Percentiles rank a stretch among this genome's conserved stretches.
phyloP scores from a whole-genome alignment of 2,113 vertebrate species.

The Brachyistius frenatus region DNA sequence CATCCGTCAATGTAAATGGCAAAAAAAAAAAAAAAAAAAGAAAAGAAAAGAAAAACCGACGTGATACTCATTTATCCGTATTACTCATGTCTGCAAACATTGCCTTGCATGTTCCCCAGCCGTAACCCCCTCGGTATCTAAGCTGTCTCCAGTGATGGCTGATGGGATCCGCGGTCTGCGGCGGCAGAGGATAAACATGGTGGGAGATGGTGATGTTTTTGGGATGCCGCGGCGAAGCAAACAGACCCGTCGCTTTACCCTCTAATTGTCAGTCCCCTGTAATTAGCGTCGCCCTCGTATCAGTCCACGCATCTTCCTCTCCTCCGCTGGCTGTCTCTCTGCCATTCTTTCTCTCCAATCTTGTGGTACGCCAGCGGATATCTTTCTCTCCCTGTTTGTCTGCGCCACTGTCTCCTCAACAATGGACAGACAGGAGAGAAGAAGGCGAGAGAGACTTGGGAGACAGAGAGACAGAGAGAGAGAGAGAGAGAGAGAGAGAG shows the following conservation, averaged over 20 bases:
- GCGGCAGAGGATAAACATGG: constrained; percentile 79
- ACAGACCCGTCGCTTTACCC: constrained; percentile 74
- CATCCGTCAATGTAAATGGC: constrained; percentile 24
- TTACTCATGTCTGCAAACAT: constrained; percentile 63
- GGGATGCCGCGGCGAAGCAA: constrained; percentile 75
- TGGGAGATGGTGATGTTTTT: constrained; percentile 79
- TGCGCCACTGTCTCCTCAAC: constrained; percentile 77
- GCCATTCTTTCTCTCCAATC: constrained; percentile 70
- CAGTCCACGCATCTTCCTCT: constrained; percentile 64
- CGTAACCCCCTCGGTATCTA: constrained; percentile 55
- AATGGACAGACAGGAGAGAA: constrained; percentile 61
- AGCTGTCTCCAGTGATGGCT: constrained; percentile 68
- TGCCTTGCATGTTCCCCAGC: constrained; percentile 54
- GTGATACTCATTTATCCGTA: constrained; percentile 26
- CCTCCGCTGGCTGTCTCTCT: constrained; percentile 60
- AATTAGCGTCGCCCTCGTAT: constrained; percentile 76
- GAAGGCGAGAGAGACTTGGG: constrained; percentile 40
- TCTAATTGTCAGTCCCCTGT: constrained; percentile 76
- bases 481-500: constrained; percentile 21
- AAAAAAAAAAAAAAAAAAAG: constrained; percentile 28
- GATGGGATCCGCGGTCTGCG: constrained; percentile 74
- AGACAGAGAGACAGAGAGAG: constrained; percentile 23
- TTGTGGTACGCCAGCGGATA: constrained; percentile 78
- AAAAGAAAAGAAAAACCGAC: constrained; percentile 2
- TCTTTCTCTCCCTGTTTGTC: constrained; percentile 74